phyloP scores from a whole-genome alignment of 2,888 invertebrate species.

The Autographa pulchrina region DNA sequence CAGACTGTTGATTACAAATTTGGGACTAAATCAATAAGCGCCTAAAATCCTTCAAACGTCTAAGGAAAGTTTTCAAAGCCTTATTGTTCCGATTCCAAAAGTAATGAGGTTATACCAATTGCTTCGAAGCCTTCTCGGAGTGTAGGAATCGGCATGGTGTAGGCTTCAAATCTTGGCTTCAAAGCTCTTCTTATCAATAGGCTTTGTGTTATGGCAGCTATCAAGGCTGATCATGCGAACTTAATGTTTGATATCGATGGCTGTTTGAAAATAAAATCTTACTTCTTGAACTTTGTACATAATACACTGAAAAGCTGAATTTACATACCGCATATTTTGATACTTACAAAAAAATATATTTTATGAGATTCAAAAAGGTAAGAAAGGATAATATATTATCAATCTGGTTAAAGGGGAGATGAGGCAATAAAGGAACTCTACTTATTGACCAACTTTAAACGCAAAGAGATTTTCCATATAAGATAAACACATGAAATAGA shows the following conservation, averaged over 20 bases:
- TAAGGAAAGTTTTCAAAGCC: constrained; percentile 52
- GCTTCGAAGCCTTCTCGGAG: constrained; percentile 44
- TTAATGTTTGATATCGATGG: constrained; percentile 31
- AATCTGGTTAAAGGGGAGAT: too few species aligned
- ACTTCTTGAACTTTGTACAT: background rate
- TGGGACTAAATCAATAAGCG: constrained; percentile 48
- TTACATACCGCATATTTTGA: too few species aligned
- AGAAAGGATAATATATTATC: too few species aligned
- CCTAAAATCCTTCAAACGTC: constrained; percentile 42
- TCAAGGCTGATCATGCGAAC: constrained; percentile 4
- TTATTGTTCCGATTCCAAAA: constrained; percentile 52
- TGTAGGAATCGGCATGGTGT: constrained; percentile 26
- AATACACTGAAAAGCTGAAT: background rate
- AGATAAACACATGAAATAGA: too few species aligned
- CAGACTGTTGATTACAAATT: constrained; percentile 35
- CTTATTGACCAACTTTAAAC: too few species aligned
- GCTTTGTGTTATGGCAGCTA: constrained; percentile 42
- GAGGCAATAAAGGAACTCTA: too few species aligned
- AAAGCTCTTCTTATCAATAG: constrained; percentile 46
- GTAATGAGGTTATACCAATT: constrained; percentile 51
- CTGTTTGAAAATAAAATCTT: background rate
- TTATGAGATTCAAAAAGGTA: too few species aligned
- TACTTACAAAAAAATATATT: too few species aligned
- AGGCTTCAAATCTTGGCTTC: constrained; percentile 52
- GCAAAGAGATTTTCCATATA: too few species aligned